Evolutionary conservation across 2,797 vertebrate species (phyloP), one percentile per base, ranked within the genome.

Genomic region (Chiloscyllium punctatum): DNA sequence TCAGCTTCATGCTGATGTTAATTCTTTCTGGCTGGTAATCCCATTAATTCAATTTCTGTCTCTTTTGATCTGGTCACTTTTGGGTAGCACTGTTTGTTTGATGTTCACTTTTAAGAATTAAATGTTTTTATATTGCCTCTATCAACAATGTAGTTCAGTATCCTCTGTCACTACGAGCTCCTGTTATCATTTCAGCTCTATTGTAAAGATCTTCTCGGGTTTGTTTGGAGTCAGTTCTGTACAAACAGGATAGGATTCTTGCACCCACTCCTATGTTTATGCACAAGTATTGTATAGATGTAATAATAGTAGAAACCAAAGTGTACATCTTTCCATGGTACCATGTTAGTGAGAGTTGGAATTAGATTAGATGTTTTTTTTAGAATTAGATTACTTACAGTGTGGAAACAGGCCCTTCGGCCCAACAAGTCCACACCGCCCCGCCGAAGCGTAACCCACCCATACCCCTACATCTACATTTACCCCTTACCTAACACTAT

Each of bases 21-120:
- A 90, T 62, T 90, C 87, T n/a, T 4, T 30, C 18, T 11, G 53
- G 27, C 53, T 57, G 53, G 53, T 90, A 90, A 90, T 53, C 87
- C 27, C 53, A 90, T 90, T 90, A 90, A 90, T 90, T 90, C 87
- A 90, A 90, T 90, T 90, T 90, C 51, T 90, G 87, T 51, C 53
- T 90, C 87, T 90, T 90, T 90, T 90, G 87, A 90, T 90, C 87
- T 57, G 53, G 53, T 90, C 87, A 90, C 53, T 57, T 53, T 90
- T 57, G 16, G 13, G 30, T 90, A 90, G 79, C 51, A 90, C 53
- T 62, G 27, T 90, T 62, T 62, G 27, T 27, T 53, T 62, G 87
- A 90, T 90, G 87, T 90, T 90, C 87, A 90, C 30, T 62, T 90
- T 90, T 90, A 90, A 90, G 62, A 62, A 57, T 90, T 62, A n/a